Conservation (phyloP, 2,888 invertebrate genomes). For the Dasypolia templi region DNA sequence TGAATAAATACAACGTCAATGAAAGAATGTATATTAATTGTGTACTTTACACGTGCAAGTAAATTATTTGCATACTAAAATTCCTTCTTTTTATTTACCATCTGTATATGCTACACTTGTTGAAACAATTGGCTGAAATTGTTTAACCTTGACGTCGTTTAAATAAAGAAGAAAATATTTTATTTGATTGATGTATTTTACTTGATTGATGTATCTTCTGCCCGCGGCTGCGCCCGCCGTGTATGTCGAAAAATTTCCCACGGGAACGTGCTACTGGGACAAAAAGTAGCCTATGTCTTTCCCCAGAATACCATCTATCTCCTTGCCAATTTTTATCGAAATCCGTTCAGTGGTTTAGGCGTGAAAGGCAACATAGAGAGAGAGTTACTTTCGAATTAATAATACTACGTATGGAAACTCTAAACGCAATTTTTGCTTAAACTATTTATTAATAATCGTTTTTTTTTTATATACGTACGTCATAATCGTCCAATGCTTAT, state of each 20-base stretch:
- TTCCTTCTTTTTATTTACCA: neutral
- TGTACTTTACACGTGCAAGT: constrained; percentile 1
- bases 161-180: neutral
- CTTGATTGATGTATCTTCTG: too few species aligned
- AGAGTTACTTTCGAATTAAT: neutral
- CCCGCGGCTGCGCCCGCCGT: too few species aligned
- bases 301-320: neutral
- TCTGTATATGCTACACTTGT: neutral
- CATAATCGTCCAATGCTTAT: neutral
- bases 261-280: neutral
- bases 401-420: neutral
- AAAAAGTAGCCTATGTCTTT: neutral
- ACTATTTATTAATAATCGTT: too few species aligned
- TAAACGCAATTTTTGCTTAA: too few species aligned
- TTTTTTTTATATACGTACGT: too few species aligned
- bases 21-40: constrained; percentile 2
- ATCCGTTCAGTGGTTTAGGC: neutral
- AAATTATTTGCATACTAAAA: neutral
- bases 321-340: neutral
- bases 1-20: neutral
- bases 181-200: too few species aligned
- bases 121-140: neutral
- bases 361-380: neutral
- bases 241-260: neutral
- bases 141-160: neutral